Evolutionary conservation across 2,888 invertebrate species (phyloP).

Genomic region (Osmoderma eremita): DNA sequence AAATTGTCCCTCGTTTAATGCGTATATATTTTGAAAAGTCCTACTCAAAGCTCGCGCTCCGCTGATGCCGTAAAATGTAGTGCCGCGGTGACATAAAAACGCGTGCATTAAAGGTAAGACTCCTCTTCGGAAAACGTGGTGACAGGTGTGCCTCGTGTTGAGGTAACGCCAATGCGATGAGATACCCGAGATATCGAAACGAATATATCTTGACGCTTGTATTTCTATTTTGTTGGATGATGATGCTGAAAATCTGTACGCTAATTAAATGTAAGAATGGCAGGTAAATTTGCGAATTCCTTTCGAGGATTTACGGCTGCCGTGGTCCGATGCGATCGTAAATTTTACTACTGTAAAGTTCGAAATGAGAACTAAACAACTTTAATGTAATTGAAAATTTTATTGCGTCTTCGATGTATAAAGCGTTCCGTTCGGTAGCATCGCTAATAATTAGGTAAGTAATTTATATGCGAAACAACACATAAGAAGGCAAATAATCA

Average conservation of each 20-base stretch:
- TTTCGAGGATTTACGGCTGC: no score
- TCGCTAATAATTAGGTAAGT: no score
- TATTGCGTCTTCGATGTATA: no score
- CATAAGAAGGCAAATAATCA: no score
- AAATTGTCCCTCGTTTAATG: conserved; percentile 33
- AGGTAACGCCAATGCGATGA: conserved; percentile 11
- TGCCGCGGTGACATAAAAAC: conserved; percentile 34
- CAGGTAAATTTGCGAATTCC: conserved; percentile 7
- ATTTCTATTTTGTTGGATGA: conserved; percentile 5
- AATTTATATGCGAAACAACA: no score
- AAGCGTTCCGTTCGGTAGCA: no score
- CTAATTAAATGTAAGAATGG: conserved; percentile 2
- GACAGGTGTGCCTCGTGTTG: conserved; percentile 18
- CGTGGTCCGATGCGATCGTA: no score
- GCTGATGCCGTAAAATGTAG: conserved; percentile 21
- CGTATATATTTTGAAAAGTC: conserved; percentile 26
- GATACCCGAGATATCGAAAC: conserved; percentile 18
- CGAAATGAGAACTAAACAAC: no score
- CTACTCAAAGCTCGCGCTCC: conserved; percentile 22
- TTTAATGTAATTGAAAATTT: no score
- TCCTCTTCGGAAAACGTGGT: conserved; percentile 2
- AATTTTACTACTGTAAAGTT: no score
- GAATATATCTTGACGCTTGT: conserved; percentile 23
- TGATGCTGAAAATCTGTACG: background rate
- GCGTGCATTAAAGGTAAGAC: conserved; percentile 24